These are phyloP conservation scores for Macrostomum lignano DNA, from an alignment of 1,140 invertebrate genomes.

Conservation along the genomic window DNA sequence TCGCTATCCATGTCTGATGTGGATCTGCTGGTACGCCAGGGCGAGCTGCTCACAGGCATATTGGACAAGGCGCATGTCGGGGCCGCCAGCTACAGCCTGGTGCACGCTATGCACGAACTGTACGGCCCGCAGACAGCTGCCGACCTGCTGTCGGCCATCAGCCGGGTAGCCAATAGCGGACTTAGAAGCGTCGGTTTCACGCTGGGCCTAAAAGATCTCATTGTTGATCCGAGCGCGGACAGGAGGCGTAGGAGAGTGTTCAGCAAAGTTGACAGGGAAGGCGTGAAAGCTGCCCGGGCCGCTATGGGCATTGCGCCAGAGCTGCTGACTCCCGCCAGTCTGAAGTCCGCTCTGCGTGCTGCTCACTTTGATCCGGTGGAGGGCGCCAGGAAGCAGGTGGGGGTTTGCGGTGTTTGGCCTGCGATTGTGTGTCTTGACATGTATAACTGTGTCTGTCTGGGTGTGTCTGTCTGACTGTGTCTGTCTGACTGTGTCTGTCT, in stretches of 20 bases:
- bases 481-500: too few species aligned
- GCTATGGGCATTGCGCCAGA: slow-evolving; percentile 1
- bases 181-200: slow-evolving; percentile 70
- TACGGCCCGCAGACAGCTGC: slow-evolving; percentile 61
- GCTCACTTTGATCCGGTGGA: background rate
- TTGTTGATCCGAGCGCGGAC: background rate
- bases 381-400: too few species aligned
- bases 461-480: too few species aligned
- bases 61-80: slow-evolving; percentile 89
- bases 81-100: slow-evolving; percentile 60
- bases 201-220: slow-evolving; percentile 34
- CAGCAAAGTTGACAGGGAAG: slow-evolving; percentile 15
- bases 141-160: slow-evolving; percentile 52
- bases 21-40: slow-evolving; percentile 57
- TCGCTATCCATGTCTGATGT: slow-evolving; percentile 47
- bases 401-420: too few species aligned
- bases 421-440: too few species aligned
- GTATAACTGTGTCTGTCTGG: too few species aligned
- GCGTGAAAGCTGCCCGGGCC: background rate
- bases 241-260: background rate
- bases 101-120: slow-evolving; percentile 41
- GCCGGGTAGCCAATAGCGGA: slow-evolving; percentile 61
- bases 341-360: background rate
- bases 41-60: slow-evolving; percentile 65
- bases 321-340: background rate